Evolutionary conservation across 2,113 vertebrate genomes (phyloP).

Genomic region (Corythoichthys haematopterus): DNA sequence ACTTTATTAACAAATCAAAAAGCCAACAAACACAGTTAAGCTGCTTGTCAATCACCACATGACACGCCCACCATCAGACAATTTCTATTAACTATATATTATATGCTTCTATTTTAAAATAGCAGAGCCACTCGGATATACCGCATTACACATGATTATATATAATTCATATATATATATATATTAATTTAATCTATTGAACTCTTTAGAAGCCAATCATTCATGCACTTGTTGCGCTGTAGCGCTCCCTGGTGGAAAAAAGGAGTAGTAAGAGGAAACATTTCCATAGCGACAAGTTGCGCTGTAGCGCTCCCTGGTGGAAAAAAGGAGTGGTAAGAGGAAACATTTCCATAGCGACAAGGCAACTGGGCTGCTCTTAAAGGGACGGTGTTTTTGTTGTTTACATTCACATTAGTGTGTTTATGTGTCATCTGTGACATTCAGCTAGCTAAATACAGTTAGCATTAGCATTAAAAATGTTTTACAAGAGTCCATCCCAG

Average conservation of each 20-base stretch:
- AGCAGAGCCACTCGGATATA: constrained; percentile 66
- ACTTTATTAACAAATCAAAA: constrained; percentile 75
- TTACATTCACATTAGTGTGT: not conserved
- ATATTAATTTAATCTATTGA: constrained; percentile 36
- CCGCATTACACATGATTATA: constrained; percentile 55
- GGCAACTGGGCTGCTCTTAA: not conserved
- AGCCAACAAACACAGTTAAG: constrained; percentile 67
- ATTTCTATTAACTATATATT: constrained; percentile 17
- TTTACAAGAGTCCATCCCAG: not conserved
- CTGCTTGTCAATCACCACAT: constrained; percentile 40
- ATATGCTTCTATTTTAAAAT: constrained; percentile 63
- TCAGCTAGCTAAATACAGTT: not conserved
- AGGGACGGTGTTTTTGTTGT: not conserved
- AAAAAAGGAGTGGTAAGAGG: not conserved
- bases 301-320: no score
- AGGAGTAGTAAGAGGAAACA: not conserved
- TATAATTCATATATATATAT: not conserved
- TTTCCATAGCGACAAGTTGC: not conserved
- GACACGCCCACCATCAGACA: constrained; percentile 35
- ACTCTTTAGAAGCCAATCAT: constrained; percentile 47
- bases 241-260: constrained; percentile 54
- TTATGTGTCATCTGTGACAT: not conserved
- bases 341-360: not conserved
- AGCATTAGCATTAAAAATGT: not conserved
- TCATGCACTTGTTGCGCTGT: constrained; percentile 57